phyloP scores from a whole-genome alignment of 2,113 vertebrate species.

The Crotalus tigris region DNA sequence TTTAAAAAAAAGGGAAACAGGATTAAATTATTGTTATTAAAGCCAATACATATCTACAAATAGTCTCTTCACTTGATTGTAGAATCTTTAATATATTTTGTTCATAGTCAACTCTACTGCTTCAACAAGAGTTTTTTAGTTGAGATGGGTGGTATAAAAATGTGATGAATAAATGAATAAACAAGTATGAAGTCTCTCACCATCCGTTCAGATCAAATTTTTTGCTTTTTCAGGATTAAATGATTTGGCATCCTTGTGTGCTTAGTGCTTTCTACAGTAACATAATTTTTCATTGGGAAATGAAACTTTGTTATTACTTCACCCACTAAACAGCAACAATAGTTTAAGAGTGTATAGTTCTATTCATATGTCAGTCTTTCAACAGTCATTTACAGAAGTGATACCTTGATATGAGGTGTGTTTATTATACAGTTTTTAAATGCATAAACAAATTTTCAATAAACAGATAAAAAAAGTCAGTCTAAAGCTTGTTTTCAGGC shows the following conservation, averaged over 20 bases:
- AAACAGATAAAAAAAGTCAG: background rate
- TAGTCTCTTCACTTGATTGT: background rate
- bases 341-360: background rate
- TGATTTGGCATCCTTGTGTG: background rate
- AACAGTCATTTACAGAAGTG: background rate
- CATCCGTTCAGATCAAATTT: background rate
- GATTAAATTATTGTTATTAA: background rate
- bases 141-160: background rate
- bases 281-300: background rate
- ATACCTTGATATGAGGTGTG: too few relatives aligned
- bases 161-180: background rate
- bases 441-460: background rate
- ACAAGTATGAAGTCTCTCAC: background rate
- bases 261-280: background rate
- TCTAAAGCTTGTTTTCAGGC: background rate
- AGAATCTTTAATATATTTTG: background rate
- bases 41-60: background rate
- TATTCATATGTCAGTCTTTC: background rate
- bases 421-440: background rate
- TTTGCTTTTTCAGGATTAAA: background rate
- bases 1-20: background rate
- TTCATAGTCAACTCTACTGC: background rate
- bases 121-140: background rate
- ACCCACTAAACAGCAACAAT: background rate
- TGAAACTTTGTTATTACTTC: background rate